Conservation (phyloP, 2,797 vertebrate species). For the Hylomyscus alleni region DNA sequence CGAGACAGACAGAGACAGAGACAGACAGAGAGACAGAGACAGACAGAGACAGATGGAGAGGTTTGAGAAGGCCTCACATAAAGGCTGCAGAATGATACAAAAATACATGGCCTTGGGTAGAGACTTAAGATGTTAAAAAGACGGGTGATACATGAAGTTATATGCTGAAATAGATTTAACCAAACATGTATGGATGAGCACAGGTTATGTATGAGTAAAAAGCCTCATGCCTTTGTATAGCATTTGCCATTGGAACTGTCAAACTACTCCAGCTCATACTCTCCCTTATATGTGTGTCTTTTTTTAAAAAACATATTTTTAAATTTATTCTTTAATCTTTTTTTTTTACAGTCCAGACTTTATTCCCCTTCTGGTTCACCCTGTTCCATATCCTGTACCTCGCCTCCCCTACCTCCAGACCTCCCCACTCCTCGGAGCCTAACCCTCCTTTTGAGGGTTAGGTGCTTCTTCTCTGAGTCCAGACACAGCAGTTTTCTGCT, state of each 20-base stretch:
- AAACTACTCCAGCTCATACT: not conserved
- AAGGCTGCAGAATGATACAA: not conserved
- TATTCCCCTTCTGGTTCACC: no score
- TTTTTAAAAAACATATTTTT: no score
- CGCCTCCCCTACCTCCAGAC: no score
- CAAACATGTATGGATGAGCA: not conserved
- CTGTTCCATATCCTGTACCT: no score
- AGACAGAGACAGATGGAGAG: not conserved
- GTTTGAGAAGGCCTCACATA: not conserved
- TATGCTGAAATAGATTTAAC: not conserved
- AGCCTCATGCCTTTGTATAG: not conserved
- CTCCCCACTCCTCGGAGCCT: no score
- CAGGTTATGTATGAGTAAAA: not conserved
- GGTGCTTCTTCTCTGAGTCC: no score
- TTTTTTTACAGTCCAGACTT: no score
- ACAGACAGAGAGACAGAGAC: accelerated
- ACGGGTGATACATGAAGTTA: not conserved
- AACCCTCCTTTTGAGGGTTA: no score
- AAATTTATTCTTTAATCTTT: no score
- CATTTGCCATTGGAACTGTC: not conserved
- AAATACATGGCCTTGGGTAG: not conserved
- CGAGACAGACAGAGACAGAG: not conserved
- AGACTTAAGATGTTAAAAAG: not conserved
- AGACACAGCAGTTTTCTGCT: no score
- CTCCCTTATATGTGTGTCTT: not conserved